phyloP scores from a whole-genome alignment of 2,797 vertebrate species.

The Alca torda region DNA sequence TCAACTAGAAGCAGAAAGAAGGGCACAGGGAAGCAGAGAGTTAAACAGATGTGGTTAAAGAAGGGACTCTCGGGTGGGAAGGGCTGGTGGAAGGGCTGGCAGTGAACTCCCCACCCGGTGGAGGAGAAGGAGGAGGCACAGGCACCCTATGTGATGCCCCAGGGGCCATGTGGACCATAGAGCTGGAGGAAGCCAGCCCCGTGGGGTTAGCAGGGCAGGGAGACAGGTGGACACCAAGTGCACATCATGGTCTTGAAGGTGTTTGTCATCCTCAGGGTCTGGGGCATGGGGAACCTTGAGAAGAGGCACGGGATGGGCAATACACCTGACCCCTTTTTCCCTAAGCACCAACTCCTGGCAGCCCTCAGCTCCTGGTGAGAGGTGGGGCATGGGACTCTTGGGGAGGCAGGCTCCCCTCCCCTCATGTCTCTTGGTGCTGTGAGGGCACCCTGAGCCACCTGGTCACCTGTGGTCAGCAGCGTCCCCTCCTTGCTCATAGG shows the following conservation, averaged over 20 bases:
- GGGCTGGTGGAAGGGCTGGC: not conserved
- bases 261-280: not conserved
- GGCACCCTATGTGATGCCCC: not conserved
- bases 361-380: not conserved
- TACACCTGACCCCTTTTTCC: not conserved
- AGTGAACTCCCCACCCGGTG: not conserved
- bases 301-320: not conserved
- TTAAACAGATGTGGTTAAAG: not conserved
- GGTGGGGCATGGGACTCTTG: not conserved
- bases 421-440: not conserved
- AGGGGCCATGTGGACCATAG: not conserved
- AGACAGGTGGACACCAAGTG: not conserved
- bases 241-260: not conserved
- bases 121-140: not conserved
- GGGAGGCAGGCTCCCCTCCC: not conserved
- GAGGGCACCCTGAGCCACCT: not conserved
- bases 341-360: not conserved
- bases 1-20: constrained; percentile 73
- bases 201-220: not conserved
- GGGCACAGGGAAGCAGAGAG: not conserved
- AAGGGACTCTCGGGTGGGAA: not conserved
- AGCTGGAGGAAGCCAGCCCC: not conserved
- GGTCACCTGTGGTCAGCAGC: constrained; percentile 72
- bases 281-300: not conserved
- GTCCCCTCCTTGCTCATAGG: constrained; percentile 78